Percentiles rank a stretch among this genome's conserved stretches.
These are phyloP conservation scores for Stegodyphus dumicola DNA, from an alignment of 1,140 invertebrate species.

Conservation along the genomic window DNA sequence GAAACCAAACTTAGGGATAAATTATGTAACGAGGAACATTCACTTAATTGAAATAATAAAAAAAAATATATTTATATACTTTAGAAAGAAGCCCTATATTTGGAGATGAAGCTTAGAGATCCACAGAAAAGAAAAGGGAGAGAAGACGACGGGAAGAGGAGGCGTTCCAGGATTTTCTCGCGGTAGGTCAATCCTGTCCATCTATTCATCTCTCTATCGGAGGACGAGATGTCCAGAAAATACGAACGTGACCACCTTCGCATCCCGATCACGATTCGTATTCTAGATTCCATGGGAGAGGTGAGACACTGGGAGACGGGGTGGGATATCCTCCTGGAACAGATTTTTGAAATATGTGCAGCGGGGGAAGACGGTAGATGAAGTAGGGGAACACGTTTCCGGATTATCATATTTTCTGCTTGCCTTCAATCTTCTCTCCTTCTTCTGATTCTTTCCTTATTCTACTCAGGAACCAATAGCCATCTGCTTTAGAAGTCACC, in stretches of 20 bases:
- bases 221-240: neutral
- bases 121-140: no score
- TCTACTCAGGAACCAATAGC: no score
- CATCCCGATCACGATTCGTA: constrained; percentile 27
- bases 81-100: no score
- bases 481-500: no score
- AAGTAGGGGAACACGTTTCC: constrained; percentile 10
- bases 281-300: neutral
- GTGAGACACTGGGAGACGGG: neutral
- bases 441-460: no score
- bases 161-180: no score
- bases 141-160: no score
- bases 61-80: no score
- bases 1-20: no score
- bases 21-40: no score
- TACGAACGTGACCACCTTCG: constrained; percentile 3
- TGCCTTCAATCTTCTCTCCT: neutral
- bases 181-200: neutral
- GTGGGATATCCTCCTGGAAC: neutral
- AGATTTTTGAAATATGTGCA: neutral
- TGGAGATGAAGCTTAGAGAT: no score
- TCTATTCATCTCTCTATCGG: neutral
- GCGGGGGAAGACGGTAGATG: neutral
- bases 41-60: no score
- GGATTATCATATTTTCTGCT: constrained; percentile 32